Evolutionary conservation across 1,140 invertebrate genomes (phyloP).

Genomic region (Arion vulgaris): DNA sequence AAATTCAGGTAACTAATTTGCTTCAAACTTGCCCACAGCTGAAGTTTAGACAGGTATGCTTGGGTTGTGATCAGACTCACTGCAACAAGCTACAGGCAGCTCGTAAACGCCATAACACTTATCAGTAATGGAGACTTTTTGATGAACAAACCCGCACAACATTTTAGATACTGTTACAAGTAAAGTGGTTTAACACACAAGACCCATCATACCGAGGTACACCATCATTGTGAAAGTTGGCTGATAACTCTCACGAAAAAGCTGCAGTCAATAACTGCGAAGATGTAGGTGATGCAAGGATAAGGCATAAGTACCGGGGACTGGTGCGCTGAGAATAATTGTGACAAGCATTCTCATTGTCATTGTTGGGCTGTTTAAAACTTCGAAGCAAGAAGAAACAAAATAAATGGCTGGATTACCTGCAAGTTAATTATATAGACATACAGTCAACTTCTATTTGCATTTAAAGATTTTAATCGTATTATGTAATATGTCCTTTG

Average conservation of each 20-base stretch:
- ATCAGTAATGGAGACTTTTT: no score
- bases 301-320: slow-evolving; percentile 96
- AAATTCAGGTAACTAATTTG: no score
- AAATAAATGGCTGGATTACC: neutral
- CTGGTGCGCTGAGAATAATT: slow-evolving; percentile 98
- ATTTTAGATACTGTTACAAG: no score
- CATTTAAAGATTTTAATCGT: neutral
- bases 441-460: neutral
- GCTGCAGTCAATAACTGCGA: slow-evolving; percentile 98
- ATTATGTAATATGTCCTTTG: no score
- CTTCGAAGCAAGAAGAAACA: slow-evolving; percentile 84
- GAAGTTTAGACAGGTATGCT: no score
- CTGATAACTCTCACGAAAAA: slow-evolving; percentile 93
- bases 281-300: slow-evolving; percentile 99
- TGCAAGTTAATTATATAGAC: neutral
- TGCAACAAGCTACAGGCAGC: no score
- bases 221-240: slow-evolving; percentile 58
- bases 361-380: slow-evolving; percentile 98
- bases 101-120: no score
- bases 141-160: no score
- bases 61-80: no score
- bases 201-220: slow-evolving; percentile 49
- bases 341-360: slow-evolving; percentile 97
- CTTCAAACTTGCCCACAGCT: no score
- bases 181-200: neutral